Evolutionary conservation across 2,888 invertebrate genomes (phyloP).

Genomic region (Mythimna lalbum): DNA sequence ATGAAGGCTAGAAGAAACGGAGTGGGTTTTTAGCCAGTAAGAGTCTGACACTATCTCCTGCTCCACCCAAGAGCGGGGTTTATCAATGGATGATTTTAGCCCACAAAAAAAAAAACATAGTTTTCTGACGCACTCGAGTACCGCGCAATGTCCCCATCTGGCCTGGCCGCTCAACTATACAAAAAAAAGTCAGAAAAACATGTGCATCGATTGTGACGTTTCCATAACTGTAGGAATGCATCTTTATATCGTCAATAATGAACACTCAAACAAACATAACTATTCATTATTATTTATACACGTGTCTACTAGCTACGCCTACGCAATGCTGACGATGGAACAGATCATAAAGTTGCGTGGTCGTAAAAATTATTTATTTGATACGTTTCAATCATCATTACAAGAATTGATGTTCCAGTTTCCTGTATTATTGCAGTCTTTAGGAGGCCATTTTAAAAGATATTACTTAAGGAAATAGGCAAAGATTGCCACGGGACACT

Average conservation of each 20-base stretch:
- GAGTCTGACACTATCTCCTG: no score
- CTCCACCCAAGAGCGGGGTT: no score
- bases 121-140: no score
- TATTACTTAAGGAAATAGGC: no score
- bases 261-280: slow-evolving; percentile 1
- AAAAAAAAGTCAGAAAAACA: neutral
- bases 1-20: no score
- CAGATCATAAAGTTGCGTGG: slow-evolving; percentile 19
- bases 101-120: no score
- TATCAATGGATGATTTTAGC: no score
- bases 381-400: slow-evolving; percentile 16
- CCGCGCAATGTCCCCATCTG: no score
- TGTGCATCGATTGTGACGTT: neutral
- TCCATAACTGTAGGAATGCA: neutral
- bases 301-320: slow-evolving; percentile 13
- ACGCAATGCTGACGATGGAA: neutral
- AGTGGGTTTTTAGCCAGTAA: no score
- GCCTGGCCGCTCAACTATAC: no score
- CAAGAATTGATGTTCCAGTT: neutral
- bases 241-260: neutral
- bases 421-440: neutral
- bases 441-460: neutral
- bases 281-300: slow-evolving; percentile 12
- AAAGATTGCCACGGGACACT: no score
- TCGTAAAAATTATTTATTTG: slow-evolving; percentile 26